These are phyloP conservation scores for Brachionus angularis DNA, from an alignment of 1,140 invertebrate species.

Conservation along the genomic window DNA sequence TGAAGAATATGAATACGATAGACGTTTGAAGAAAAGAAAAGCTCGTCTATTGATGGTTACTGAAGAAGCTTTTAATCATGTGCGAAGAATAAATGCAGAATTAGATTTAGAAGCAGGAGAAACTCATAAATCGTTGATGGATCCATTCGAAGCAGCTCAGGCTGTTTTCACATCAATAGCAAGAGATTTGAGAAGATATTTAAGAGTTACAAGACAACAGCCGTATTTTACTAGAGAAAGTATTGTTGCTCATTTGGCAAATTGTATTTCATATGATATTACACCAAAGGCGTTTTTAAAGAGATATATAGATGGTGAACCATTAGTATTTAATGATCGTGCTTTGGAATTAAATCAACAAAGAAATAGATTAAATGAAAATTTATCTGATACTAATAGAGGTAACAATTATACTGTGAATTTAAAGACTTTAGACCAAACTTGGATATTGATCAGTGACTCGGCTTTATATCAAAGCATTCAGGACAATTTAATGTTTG, in stretches of 20 bases:
- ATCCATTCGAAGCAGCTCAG: slow-evolving; percentile 44
- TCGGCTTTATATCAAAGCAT: slow-evolving; percentile 78
- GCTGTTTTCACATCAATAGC: slow-evolving; percentile 94
- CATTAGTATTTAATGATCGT: slow-evolving; percentile 48
- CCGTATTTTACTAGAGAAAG: slow-evolving; percentile 87
- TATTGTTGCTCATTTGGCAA: slow-evolving; percentile 77
- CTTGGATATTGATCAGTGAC: slow-evolving; percentile 78
- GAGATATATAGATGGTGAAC: slow-evolving; percentile 64
- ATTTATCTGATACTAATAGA: slow-evolving; percentile 51
- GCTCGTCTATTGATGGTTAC: slow-evolving; percentile 82
- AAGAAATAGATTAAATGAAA: neutral
- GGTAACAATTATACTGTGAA: slow-evolving; percentile 57
- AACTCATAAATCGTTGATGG: slow-evolving; percentile 22
- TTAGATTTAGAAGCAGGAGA: slow-evolving; percentile 45
- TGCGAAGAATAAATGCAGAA: slow-evolving; percentile 66
- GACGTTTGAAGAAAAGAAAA: slow-evolving; percentile 80
- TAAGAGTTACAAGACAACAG: slow-evolving; percentile 88
- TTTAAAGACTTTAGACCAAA: slow-evolving; percentile 48
- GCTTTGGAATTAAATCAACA: slow-evolving; percentile 21
- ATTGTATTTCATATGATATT: slow-evolving; percentile 83
- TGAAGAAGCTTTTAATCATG: slow-evolving; percentile 94
- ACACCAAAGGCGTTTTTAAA: slow-evolving; percentile 88
- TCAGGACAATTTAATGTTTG: slow-evolving; percentile 63
- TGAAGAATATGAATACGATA: slow-evolving; percentile 92
- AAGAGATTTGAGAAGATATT: slow-evolving; percentile 87